These are phyloP conservation scores for Rattus rattus DNA, from an alignment of 2,113 vertebrate species.

Conservation along the genomic window DNA sequence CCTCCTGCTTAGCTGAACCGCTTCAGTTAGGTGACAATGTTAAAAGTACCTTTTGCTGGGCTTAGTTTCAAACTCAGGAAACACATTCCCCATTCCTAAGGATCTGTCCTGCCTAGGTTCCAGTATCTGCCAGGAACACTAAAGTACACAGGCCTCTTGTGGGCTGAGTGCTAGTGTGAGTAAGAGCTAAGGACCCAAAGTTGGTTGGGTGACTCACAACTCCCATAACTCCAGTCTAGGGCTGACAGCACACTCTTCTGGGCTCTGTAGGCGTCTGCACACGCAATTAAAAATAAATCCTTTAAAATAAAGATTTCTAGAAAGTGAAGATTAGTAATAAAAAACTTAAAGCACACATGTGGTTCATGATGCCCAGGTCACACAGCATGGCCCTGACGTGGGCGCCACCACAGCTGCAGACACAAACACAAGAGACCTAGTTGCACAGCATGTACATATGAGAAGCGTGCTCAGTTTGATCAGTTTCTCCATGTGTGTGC, in stretches of 20 bases:
- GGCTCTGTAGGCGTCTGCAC: not conserved
- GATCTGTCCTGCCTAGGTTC: not conserved
- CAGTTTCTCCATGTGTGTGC: not conserved
- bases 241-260: not conserved
- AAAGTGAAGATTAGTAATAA: not conserved
- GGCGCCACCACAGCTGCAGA: not conserved
- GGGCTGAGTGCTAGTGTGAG: not conserved
- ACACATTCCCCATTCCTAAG: not conserved
- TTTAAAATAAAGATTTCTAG: not conserved
- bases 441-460: not conserved
- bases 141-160: not conserved
- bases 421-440: not conserved
- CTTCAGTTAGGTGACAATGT: not conserved
- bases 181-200: not conserved
- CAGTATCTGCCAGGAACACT: not conserved
- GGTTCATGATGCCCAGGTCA: not conserved
- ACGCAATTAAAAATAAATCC: not conserved
- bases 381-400: not conserved
- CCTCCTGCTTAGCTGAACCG: constrained; percentile 23
- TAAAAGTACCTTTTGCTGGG: constrained; percentile 41
- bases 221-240: not conserved
- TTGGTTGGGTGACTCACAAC: not conserved
- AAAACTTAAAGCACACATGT: not conserved
- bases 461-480: not conserved
- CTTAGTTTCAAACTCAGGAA: constrained; percentile 62